Evolutionary conservation across 1,140 invertebrate genomes (phyloP).

Genomic region (Pogonomyrmex barbatus): DNA sequence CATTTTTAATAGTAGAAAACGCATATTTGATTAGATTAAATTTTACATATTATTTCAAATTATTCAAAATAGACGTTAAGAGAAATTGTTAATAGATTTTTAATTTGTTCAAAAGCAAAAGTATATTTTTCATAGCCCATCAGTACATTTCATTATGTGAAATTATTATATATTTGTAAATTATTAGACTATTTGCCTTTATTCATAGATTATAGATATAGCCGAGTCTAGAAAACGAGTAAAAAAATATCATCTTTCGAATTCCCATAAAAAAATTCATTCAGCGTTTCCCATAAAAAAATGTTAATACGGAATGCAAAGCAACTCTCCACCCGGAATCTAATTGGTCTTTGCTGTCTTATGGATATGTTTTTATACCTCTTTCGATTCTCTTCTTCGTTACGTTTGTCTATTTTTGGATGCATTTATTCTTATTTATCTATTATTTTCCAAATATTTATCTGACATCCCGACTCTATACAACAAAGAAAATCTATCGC

Average conservation of each 20-base stretch:
- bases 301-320: conserved; percentile 51
- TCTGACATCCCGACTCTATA: conserved; percentile 75
- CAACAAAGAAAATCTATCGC: conserved; percentile 54
- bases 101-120: conserved; percentile 31
- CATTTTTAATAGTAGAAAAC: background rate
- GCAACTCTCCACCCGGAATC: conserved; percentile 80
- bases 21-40: conserved; percentile 28
- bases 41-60: conserved; percentile 46
- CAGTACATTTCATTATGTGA: background rate
- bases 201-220: conserved; percentile 22
- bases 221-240: conserved; percentile 38
- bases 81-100: background rate
- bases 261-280: conserved; percentile 36
- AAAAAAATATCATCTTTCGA: conserved; percentile 43
- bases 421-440: conserved; percentile 67
- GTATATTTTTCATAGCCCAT: background rate
- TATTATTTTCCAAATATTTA: conserved; percentile 72
- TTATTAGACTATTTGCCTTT: conserved; percentile 32
- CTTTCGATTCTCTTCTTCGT: conserved; percentile 62
- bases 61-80: conserved; percentile 60
- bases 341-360: conserved; percentile 66
- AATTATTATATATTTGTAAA: conserved; percentile 18
- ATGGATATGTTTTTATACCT: conserved; percentile 70
- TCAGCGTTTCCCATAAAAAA: conserved; percentile 25
- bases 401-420: conserved; percentile 67